Percentiles rank a stretch among this genome's conserved stretches.
Evolutionary conservation across 2,888 invertebrate genomes (phyloP).

Genomic region (Hermodice carunculata): DNA sequence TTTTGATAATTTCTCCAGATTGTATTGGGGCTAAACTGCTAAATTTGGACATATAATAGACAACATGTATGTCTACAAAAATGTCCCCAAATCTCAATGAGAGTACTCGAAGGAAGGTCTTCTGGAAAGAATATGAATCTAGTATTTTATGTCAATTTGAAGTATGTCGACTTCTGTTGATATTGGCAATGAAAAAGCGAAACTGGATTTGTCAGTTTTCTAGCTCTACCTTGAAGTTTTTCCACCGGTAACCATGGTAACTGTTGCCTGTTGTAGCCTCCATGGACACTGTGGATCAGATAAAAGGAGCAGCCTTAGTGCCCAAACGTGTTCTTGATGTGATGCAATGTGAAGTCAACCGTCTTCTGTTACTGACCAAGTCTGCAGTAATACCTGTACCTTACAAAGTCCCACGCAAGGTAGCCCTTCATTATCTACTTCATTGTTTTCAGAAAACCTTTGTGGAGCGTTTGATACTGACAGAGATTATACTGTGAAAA

Average conservation of each 20-base stretch:
- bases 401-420: constrained; percentile 94
- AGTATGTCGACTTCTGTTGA: too few relatives aligned
- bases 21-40: too few relatives aligned
- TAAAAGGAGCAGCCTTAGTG: constrained; percentile 92
- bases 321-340: constrained; percentile 92
- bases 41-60: too few relatives aligned
- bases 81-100: too few relatives aligned
- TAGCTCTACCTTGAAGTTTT: background rate
- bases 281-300: constrained; percentile 92
- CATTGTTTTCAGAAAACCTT: background rate
- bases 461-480: too few relatives aligned
- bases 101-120: too few relatives aligned
- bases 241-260: background rate
- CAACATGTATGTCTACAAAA: too few relatives aligned
- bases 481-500: too few relatives aligned
- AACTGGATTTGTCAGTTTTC: background rate
- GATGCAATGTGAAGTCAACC: constrained; percentile 97
- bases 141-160: too few relatives aligned
- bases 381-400: constrained; percentile 91
- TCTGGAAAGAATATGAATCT: too few relatives aligned
- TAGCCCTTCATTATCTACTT: constrained; percentile 70
- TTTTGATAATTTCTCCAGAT: too few relatives aligned
- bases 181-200: too few relatives aligned
- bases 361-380: constrained; percentile 88
- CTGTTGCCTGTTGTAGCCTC: constrained; percentile 64